These are phyloP conservation scores for Eristalis pertinax DNA, from an alignment of 2,888 invertebrate genomes.

Conservation along the genomic window DNA sequence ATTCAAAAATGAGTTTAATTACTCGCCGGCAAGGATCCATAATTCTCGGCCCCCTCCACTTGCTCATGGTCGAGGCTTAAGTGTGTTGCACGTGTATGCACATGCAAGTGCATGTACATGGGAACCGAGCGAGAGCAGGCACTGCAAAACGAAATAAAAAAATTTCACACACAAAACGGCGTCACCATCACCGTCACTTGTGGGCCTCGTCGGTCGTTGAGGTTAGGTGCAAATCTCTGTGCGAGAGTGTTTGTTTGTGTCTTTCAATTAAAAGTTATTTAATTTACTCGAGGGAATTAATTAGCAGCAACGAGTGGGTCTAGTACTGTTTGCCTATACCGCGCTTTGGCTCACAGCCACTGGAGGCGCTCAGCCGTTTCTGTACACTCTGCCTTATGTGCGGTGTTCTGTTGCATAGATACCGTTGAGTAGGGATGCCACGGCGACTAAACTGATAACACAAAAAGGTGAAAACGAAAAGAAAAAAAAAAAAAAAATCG, in stretches of 20 bases:
- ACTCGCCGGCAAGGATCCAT: conserved; percentile 2
- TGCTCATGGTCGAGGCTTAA: too few relatives aligned
- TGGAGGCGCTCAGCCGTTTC: conserved; percentile 1
- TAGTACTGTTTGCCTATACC: not conserved
- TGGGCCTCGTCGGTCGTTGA: not conserved
- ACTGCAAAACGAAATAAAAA: not conserved
- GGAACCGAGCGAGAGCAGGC: not conserved
- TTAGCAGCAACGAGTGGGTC: conserved; percentile 51
- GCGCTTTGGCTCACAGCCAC: conserved; percentile 26
- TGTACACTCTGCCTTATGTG: not conserved
- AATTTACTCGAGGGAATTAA: conserved; percentile 47
- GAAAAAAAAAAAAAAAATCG: not conserved
- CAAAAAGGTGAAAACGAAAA: not conserved
- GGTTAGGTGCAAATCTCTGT: not conserved
- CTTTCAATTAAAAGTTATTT: conserved; percentile 57
- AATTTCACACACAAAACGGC: not conserved
- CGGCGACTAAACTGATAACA: not conserved
- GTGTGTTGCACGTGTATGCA: not conserved
- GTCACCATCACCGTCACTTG: too few relatives aligned
- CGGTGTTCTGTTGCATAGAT: not conserved
- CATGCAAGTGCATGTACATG: too few relatives aligned
- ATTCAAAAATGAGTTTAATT: conserved; percentile 40
- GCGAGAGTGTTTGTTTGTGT: conserved; percentile 8
- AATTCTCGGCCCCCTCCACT: not conserved
- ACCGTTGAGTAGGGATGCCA: not conserved